Evolutionary conservation across 2,888 invertebrate genomes (phyloP).

Genomic region (Hirtodrosophila cameraria): DNA sequence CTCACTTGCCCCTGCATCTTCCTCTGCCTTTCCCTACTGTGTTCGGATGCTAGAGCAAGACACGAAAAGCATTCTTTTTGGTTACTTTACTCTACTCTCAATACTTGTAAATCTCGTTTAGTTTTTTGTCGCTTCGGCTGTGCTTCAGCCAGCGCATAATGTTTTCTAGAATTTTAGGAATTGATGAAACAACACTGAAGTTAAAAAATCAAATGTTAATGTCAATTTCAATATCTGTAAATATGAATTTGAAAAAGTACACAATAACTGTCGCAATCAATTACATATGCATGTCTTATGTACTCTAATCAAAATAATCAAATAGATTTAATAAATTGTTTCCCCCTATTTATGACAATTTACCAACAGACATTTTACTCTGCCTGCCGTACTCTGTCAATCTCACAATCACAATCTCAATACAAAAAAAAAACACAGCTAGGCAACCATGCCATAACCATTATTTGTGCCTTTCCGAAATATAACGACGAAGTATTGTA

Average conservation of each 20-base stretch:
- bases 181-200: neutral
- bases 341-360: conserved; percentile 23
- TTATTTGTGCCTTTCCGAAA: conserved; percentile 78
- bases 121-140: conserved; percentile 18
- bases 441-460: conserved; percentile 68
- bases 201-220: neutral
- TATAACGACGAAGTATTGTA: conserved; percentile 68
- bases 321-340: conserved; percentile 5
- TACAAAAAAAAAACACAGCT: conserved; percentile 58
- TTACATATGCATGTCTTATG: neutral
- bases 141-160: conserved; percentile 8
- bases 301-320: conserved; percentile 15
- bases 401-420: conserved; percentile 73
- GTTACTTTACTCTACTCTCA: conserved; percentile 48
- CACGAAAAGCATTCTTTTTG: conserved; percentile 43
- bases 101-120: conserved; percentile 79
- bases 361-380: conserved; percentile 14
- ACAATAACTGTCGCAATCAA: neutral
- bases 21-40: no score
- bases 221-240: neutral
- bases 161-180: conserved; percentile 16
- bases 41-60: conserved; percentile 25
- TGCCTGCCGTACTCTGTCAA: conserved; percentile 44
- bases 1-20: neutral
- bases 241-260: neutral